phyloP scores from a whole-genome alignment of 2,888 invertebrate species.

The Xestia xanthographa region DNA sequence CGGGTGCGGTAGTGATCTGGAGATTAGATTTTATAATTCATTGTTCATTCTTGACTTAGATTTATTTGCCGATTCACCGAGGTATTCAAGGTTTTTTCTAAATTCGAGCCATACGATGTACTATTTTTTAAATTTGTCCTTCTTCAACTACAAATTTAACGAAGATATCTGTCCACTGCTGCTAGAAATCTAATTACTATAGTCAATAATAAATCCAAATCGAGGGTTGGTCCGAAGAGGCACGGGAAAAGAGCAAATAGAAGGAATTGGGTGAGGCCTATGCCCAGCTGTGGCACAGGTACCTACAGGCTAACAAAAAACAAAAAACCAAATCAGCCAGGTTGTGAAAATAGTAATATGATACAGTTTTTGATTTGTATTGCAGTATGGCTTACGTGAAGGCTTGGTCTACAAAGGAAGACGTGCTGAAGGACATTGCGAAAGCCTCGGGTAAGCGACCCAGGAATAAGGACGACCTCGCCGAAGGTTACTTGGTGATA shows the following conservation, averaged over 20 bases:
- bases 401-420: constrained; percentile 76
- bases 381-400: constrained; percentile 45
- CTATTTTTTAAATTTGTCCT: background rate
- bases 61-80: background rate
- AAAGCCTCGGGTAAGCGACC: constrained; percentile 68
- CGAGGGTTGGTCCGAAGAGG: no score
- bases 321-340: background rate
- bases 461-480: constrained; percentile 58
- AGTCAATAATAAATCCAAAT: background rate
- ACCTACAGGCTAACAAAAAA: no score
- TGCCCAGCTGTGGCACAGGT: no score
- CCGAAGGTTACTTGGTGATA: constrained; percentile 69
- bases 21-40: background rate
- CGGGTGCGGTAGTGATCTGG: background rate
- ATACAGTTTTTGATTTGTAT: constrained; percentile 4
- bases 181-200: background rate
- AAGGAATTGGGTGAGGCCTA: no score
- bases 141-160: background rate
- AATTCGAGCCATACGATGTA: background rate
- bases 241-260: no score
- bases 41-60: constrained; percentile 1
- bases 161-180: no score
- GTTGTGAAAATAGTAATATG: background rate
- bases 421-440: constrained; percentile 76
- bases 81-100: background rate